phyloP scores from a whole-genome alignment of 2,113 vertebrate species.

The Hippocampus mohnikei region DNA sequence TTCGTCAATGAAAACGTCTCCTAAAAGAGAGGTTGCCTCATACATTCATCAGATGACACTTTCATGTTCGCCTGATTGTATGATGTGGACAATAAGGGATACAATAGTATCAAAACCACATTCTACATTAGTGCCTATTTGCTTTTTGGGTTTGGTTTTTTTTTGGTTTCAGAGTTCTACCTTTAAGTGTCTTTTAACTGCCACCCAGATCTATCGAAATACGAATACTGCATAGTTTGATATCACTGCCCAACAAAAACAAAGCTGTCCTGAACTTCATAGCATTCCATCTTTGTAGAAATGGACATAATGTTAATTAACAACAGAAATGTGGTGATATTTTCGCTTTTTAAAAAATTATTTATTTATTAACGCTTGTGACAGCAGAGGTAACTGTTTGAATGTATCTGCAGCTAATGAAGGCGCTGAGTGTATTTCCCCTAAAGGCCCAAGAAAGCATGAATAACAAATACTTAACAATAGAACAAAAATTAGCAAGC shows the following conservation, averaged over 20 bases:
- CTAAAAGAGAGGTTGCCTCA: constrained; percentile 46
- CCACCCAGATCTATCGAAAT: constrained; percentile 3
- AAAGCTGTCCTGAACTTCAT: constrained; percentile 56
- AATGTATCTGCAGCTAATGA: neutral
- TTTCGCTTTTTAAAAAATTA: neutral
- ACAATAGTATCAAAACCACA: constrained; percentile 3
- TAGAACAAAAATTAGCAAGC: constrained; percentile 4
- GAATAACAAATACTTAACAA: constrained; percentile 6
- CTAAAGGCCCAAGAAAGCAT: constrained; percentile 9
- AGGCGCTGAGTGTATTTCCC: neutral
- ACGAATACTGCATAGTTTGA: constrained; percentile 4
- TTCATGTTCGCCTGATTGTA: constrained; percentile 24
- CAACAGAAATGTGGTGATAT: constrained; percentile 6
- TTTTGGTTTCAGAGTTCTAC: constrained; percentile 7
- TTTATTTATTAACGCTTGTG: neutral
- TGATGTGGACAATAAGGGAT: constrained; percentile 11
- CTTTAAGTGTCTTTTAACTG: constrained; percentile 33
- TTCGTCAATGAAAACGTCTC: constrained; percentile 7
- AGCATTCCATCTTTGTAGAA: constrained; percentile 65
- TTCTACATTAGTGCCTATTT: constrained; percentile 37
- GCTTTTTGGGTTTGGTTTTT: neutral
- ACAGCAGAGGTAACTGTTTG: constrained; percentile 6
- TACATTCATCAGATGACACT: constrained; percentile 30
- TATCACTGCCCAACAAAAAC: constrained; percentile 41
- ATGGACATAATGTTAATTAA: constrained; percentile 22